Base-by-base conservation (phyloP, 1,140 invertebrate species). In the Atta texana region DNA sequence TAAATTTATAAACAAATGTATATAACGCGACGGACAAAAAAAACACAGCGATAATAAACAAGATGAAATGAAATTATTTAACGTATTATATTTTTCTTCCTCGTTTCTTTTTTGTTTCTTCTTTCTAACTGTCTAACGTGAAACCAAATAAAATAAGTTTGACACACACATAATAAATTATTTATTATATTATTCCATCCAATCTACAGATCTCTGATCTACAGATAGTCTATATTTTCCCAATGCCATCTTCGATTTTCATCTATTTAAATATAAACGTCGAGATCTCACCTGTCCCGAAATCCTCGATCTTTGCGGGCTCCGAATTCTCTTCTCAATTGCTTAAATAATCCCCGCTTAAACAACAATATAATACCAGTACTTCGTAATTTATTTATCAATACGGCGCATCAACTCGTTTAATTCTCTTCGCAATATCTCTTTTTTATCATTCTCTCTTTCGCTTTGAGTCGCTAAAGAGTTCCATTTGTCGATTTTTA, bases 361-460 rank as follows among this genome's bases (percentile, higher is more conserved):
- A 66, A n/a, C 16, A 68, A 68, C 49, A 64, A 18, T 18, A 4
- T n/a, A 18, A 39, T 53, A 68, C 34, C 49, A 21, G 8, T 55
- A 14, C 31, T 81, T 28, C 16, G 21, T 66, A 49, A n/a, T 55
- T 81, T n/a, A 68, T 71, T 81, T 57, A 59, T 81, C 78, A 80
- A 14, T 16, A 39, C 31, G n/a, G 8, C n/a, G 28, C 34, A 57
- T 44, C 31, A 24, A 57, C 55, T 55, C 64, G 63, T 31, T 10
- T 39, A 34, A 81, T 69, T 39, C 64, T 69, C 31, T 18, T 21
- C 31, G 31, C 31, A 8, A 80, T 68, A 68, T 68, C 31, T 34
- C 14, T 16, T 55, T 12, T 39, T 16, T n/a, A 80, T 66, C 39
- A n/a, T 53, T 51, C 44, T 51, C 44, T 66, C n/a, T 51, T 49